Base-by-base conservation (phyloP, 2,113 vertebrate genomes). In the Piprites chloris region DNA sequence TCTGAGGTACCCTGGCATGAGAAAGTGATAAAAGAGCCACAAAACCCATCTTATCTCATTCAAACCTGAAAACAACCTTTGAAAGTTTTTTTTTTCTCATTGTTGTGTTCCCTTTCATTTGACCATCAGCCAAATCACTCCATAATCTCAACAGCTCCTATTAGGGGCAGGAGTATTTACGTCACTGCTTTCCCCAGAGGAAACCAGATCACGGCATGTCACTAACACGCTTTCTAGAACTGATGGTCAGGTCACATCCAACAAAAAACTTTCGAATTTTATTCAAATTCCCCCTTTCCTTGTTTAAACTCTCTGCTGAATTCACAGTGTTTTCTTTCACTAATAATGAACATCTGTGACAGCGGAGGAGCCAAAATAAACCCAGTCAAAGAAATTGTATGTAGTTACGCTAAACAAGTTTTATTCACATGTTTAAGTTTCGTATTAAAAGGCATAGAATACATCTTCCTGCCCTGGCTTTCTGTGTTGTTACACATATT, bases 261-360 rank as follows among this genome's bases (percentile, higher is more conserved):
- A 84, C 37, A 85, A 92, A 91, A 92, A 84, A 32, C 68, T 77
- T 89, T 52, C 9, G 3, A 56, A 76, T 95, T 94, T 92, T 59
- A 95, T 91, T 92, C 66, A 9, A 7, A 61, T 95, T 94, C n/a
- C 88, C 39, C 21, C 23, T 83, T 90, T 76, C 63, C 81, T 81
- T 12, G 1, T 93, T 87, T 91, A 94, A 93, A 80, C 30, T 77
- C 75, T 93, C 22, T 12, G 13, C 71, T 93, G 95, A 75, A 74
- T 71, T 67, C 80, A 91, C 63, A 32, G 52, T 89, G 69, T 90
- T 96, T 97, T 94, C 62, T 12, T 95, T 94, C 67, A 46, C 59
- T 96, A 97, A 97, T 87, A 91, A 91, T 92, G 90, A 98, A 97
- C 97, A 98, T 97, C 95, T 98, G 97, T 75, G 87, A 94, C 59